Evolutionary conservation across 37 sponge, comb jelly and placozoan genomes (phyloP).

Genomic region (Petrosia ficiformis): DNA sequence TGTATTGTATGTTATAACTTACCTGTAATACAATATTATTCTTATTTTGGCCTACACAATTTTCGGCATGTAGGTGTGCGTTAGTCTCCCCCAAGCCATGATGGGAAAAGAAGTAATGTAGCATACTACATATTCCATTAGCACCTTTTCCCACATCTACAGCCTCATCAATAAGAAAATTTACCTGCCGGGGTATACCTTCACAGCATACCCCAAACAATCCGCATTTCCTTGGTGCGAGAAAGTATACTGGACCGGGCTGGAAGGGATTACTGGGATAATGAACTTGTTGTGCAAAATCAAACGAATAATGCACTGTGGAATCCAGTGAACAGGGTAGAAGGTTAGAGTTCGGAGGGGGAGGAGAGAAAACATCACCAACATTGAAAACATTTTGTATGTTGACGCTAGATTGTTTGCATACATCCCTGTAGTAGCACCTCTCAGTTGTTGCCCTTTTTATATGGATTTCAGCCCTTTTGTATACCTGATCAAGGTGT

Average conservation of each 20-base stretch:
- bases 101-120: slow-evolving; percentile 13
- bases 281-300: slow-evolving; percentile 62
- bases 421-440: slow-evolving; percentile 3
- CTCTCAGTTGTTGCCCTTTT: slow-evolving; percentile 21
- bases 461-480: slow-evolving; percentile 30
- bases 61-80: slow-evolving; percentile 17
- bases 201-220: slow-evolving; percentile 70
- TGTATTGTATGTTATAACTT: not conserved
- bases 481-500: not conserved
- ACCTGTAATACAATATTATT: slow-evolving; percentile 16
- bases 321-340: too few species aligned
- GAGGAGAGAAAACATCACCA: too few species aligned
- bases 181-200: slow-evolving; percentile 53
- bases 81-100: not conserved
- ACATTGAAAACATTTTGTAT: slow-evolving; percentile 8
- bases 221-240: slow-evolving; percentile 58
- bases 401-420: not conserved
- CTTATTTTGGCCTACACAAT: slow-evolving; percentile 33
- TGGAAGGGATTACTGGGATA: slow-evolving; percentile 51
- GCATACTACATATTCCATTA: slow-evolving; percentile 9
- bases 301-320: slow-evolving; percentile 48
- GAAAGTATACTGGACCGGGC: slow-evolving; percentile 73
- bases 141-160: slow-evolving; percentile 24
- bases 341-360: too few species aligned
- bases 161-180: slow-evolving; percentile 41